Base-by-base conservation (phyloP, 2,888 invertebrate species). In the Aleiodes testaceus region DNA sequence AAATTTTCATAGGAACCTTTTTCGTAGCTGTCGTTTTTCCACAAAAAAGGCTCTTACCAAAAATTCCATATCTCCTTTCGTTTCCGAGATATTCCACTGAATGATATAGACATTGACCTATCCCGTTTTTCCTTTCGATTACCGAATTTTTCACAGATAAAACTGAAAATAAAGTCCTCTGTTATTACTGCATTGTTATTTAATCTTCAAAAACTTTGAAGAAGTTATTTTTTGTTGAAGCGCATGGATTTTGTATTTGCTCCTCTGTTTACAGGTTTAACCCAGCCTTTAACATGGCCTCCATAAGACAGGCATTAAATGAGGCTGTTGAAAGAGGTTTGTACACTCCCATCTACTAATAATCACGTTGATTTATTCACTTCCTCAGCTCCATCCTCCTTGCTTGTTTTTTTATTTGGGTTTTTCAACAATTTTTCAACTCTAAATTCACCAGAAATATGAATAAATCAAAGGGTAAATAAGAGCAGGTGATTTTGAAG, bases 311-410 rank as follows among this genome's bases (percentile, higher is more conserved):
- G 91, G 96, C 95, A 85, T 94, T 97, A 90, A 96, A 95, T 91
- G 96, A 96, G 90, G 96, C 96, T 78, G 96, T 96, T 79, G 96
- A 96, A 89, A 91, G 96, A 93, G 96, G 96, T 96, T 89, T 89
- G 90, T 88, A 76, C 53, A 45, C 64, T 50, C 22, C 20, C 55
- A 66, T 45, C n/a, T 52, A 52, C 55, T 49, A 64, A 50, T 30
- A 53, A 47, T 3, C 59, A 67, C 30, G 18, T 45, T 52, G 45
- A 45, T 26, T 64, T 30, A 65, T 26, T 47, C 18, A 30, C 63
- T 64, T 74, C 61, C 53, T 59, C n/a, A 9, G 53, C 63, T 61
- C 7, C 49, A 50, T 61, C 7, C 9, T 59, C 47, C 45, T 47
- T 22, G 14, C 36, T 66, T 26, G 11, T 42, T 42, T 61, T 42